Percentiles rank a stretch among this genome's conserved stretches.
Conservation (phyloP, 2,113 vertebrate species). For the Nibea albiflora region DNA sequence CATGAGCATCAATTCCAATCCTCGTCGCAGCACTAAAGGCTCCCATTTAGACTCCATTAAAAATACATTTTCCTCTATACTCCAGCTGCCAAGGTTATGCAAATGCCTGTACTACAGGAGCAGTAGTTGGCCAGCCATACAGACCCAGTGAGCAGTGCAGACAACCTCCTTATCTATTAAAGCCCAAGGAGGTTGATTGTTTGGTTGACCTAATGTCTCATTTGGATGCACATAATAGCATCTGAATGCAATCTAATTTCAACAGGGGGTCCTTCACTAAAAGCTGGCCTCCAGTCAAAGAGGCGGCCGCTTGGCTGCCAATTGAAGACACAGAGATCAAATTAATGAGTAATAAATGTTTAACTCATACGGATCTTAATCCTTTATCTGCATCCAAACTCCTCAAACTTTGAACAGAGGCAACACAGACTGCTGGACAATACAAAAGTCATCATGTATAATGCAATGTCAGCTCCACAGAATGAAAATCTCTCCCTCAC, state of each 20-base stretch:
- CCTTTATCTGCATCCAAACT: slow-evolving; percentile 20
- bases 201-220: slow-evolving; percentile 72
- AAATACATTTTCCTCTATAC: slow-evolving; percentile 72
- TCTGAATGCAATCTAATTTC: slow-evolving; percentile 68
- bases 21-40: slow-evolving; percentile 54
- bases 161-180: slow-evolving; percentile 67
- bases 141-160: slow-evolving; percentile 37
- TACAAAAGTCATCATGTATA: slow-evolving; percentile 44
- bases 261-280: slow-evolving; percentile 55
- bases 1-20: slow-evolving; percentile 62
- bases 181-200: slow-evolving; percentile 68
- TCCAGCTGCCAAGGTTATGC: slow-evolving; percentile 72
- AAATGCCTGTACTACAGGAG: slow-evolving; percentile 63
- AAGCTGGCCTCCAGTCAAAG: slow-evolving; percentile 56
- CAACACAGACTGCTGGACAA: slow-evolving; percentile 42
- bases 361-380: neutral
- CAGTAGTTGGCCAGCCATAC: slow-evolving; percentile 49
- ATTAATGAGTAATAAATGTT: slow-evolving; percentile 52
- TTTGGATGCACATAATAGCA: slow-evolving; percentile 63
- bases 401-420: slow-evolving; percentile 35
- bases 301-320: slow-evolving; percentile 25
- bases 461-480: slow-evolving; percentile 43
- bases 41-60: slow-evolving; percentile 77
- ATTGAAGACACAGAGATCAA: slow-evolving; percentile 30
- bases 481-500: slow-evolving; percentile 57